These are phyloP conservation scores for Zosterops japonicus DNA, from an alignment of 2,113 vertebrate species.

Conservation along the genomic window DNA sequence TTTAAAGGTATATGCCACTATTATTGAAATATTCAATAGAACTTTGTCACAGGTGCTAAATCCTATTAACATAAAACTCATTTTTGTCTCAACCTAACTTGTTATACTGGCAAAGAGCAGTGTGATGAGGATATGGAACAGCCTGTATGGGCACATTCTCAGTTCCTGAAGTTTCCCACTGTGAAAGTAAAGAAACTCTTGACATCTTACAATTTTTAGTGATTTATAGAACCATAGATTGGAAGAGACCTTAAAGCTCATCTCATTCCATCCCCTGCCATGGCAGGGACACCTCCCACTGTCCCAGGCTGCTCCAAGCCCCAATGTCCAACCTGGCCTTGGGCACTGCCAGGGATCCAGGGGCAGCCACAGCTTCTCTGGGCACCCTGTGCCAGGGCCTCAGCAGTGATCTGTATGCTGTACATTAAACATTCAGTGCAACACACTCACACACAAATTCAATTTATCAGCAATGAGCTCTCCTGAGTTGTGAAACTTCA, in stretches of 20 bases:
- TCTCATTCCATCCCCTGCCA: background rate
- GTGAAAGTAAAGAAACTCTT: background rate
- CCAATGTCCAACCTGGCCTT: background rate
- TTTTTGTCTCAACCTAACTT: background rate
- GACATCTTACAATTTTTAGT: background rate
- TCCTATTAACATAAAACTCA: background rate
- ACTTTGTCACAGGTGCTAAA: constrained; percentile 10
- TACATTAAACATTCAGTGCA: background rate
- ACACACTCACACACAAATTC: background rate
- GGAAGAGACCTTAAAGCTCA: background rate
- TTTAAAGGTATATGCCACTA: background rate
- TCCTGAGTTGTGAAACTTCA: background rate
- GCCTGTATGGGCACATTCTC: background rate
- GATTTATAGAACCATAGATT: background rate
- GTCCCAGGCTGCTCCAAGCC: background rate
- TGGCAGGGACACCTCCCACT: background rate
- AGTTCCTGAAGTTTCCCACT: background rate
- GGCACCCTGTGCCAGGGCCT: background rate
- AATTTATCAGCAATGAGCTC: background rate
- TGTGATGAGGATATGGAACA: background rate
- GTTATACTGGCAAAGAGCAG: background rate
- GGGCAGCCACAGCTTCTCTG: background rate
- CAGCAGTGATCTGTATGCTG: background rate
- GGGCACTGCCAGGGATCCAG: background rate
- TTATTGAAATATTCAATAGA: background rate